These are phyloP conservation scores for Sthenelais limicola DNA, from an alignment of 2,888 invertebrate genomes.

Conservation along the genomic window DNA sequence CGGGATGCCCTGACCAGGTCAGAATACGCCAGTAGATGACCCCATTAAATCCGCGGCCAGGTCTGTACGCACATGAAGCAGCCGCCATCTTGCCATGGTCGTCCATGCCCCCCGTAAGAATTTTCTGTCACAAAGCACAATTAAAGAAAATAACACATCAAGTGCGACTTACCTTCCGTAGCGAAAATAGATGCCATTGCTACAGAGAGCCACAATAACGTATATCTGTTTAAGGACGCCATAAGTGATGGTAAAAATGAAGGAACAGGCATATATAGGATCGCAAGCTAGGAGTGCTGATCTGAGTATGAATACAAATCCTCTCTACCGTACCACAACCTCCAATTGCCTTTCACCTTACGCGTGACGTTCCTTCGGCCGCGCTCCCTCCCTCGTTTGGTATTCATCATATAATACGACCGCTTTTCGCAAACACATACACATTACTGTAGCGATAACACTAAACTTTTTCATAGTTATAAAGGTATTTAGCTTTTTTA, in stretches of 20 bases:
- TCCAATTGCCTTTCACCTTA: conserved; percentile 24
- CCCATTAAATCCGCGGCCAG: conserved; percentile 31
- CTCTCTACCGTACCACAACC: conserved; percentile 27
- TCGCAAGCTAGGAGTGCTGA: conserved; percentile 35
- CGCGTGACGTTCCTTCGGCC: conserved; percentile 11
- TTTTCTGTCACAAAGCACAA: no score
- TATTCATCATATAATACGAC: background rate
- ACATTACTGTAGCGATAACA: no score
- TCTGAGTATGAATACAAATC: conserved; percentile 33
- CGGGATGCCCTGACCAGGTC: conserved; percentile 24
- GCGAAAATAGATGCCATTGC: conserved; percentile 27
- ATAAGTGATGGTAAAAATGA: conserved; percentile 34
- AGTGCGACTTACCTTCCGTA: conserved; percentile 25
- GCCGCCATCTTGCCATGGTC: conserved; percentile 28
- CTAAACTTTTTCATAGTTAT: no score
- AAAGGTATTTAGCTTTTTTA: no score
- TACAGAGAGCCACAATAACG: conserved; percentile 24
- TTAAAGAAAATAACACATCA: background rate
- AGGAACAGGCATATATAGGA: conserved; percentile 32
- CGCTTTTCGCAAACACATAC: no score
- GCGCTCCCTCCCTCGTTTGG: background rate
- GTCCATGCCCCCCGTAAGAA: conserved; percentile 25
- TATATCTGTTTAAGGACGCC: conserved; percentile 33
- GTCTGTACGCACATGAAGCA: conserved; percentile 17
- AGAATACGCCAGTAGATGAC: conserved; percentile 12